phyloP scores from a whole-genome alignment of 2,888 invertebrate species.

The Hanleya hanleyi region DNA sequence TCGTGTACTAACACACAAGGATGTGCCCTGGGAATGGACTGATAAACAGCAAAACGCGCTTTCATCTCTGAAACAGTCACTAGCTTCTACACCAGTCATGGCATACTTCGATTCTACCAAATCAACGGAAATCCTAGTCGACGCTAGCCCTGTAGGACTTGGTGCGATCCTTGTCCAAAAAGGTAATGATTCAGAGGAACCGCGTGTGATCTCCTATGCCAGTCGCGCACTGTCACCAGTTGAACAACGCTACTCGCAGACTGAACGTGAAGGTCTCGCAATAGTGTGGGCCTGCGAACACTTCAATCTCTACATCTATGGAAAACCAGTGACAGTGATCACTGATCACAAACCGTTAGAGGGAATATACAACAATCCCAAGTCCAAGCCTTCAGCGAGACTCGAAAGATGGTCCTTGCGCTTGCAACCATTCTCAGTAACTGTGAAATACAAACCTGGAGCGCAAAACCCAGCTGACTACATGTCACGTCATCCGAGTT shows the following conservation, averaged over 20 bases:
- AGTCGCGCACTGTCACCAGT: conserved; percentile 18
- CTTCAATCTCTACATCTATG: conserved; percentile 26
- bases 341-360: conserved; percentile 34
- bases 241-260: conserved; percentile 25
- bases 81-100: conserved; percentile 10
- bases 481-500: not conserved
- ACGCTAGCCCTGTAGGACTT: conserved; percentile 25
- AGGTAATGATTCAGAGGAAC: too few relatives aligned
- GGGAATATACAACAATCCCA: conserved; percentile 18
- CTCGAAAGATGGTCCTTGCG: conserved; percentile 21
- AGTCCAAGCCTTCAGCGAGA: conserved; percentile 17
- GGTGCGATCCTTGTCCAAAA: conserved; percentile 25
- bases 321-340: too few relatives aligned
- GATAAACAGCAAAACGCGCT: conserved; percentile 28
- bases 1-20: conserved; percentile 22
- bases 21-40: conserved; percentile 3
- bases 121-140: conserved; percentile 21
- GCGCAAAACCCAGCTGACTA: conserved; percentile 33
- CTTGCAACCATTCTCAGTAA: not conserved
- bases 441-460: conserved; percentile 18
- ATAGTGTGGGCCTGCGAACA: conserved; percentile 24
- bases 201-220: conserved; percentile 17
- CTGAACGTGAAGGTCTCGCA: conserved; percentile 16
- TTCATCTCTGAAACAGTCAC: conserved; percentile 15
- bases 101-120: conserved; percentile 16